A percentile compares a stretch with the other conserved stretches of the same genome.
These are phyloP conservation scores for Drosophila austrosaltans DNA, from an alignment of 2,888 invertebrate genomes.

Conservation along the genomic window DNA sequence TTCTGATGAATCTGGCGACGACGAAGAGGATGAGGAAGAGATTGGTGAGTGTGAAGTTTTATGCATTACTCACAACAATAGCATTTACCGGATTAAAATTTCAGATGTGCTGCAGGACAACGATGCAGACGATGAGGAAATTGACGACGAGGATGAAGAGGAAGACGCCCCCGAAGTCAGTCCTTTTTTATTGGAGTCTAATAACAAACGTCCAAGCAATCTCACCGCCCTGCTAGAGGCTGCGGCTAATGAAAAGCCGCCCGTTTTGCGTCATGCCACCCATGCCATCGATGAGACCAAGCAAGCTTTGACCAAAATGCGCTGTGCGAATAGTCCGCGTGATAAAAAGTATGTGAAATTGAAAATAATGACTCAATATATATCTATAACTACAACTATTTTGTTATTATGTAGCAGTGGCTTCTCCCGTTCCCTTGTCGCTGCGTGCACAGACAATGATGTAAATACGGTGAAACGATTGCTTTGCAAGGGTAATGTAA, in stretches of 20 bases:
- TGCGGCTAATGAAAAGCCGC: slow-evolving; percentile 86
- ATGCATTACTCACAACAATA: no score
- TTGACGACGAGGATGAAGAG: slow-evolving; percentile 83
- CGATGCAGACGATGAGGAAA: slow-evolving; percentile 83
- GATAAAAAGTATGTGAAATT: slow-evolving; percentile 84
- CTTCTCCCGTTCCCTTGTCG: slow-evolving; percentile 90
- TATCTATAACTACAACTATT: no score
- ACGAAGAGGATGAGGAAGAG: slow-evolving; percentile 83
- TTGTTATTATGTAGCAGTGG: slow-evolving; percentile 70
- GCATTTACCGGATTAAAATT: neutral
- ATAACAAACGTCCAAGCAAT: slow-evolving; percentile 84
- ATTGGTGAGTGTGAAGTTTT: slow-evolving; percentile 72
- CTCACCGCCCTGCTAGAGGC: slow-evolving; percentile 97
- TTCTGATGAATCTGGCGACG: slow-evolving; percentile 83
- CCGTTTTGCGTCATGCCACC: slow-evolving; percentile 84
- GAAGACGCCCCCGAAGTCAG: slow-evolving; percentile 82
- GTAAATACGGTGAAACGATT: slow-evolving; percentile 95
- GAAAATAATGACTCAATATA: no score
- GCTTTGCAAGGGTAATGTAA: slow-evolving; percentile 93
- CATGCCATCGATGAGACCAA: slow-evolving; percentile 98
- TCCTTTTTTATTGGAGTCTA: slow-evolving; percentile 84
- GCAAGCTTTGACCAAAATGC: slow-evolving; percentile 97
- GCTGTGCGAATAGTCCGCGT: slow-evolving; percentile 91
- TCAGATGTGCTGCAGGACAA: slow-evolving; percentile 78
- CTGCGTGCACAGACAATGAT: slow-evolving; percentile 97